These are phyloP conservation scores for Porites lobata DNA, from an alignment of 92 coral and sea anemone species.

Conservation along the genomic window DNA sequence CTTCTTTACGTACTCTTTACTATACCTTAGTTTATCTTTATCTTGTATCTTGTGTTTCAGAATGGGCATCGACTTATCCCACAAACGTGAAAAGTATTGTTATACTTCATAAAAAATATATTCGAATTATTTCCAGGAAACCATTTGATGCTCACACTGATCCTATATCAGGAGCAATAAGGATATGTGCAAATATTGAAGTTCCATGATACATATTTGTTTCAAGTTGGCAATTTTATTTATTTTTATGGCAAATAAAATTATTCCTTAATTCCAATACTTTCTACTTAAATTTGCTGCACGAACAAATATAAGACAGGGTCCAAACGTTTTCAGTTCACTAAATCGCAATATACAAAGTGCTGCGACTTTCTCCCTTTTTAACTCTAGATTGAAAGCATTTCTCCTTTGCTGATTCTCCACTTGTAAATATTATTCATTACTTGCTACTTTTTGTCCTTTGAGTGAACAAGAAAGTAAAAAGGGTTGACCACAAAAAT, in stretches of 20 bases:
- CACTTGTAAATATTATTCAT: not conserved
- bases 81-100: slow-evolving; percentile 6
- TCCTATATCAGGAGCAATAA: not conserved
- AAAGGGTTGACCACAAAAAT: no score
- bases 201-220: not conserved
- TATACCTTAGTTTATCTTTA: not conserved
- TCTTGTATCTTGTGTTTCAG: not conserved
- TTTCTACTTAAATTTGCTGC: no score
- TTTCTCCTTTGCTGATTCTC: no score
- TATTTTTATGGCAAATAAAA: not conserved
- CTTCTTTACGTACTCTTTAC: not conserved
- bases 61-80: not conserved
- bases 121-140: not conserved
- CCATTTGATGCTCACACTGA: slow-evolving; percentile 9
- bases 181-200: not conserved
- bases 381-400: not conserved
- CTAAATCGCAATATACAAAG: not conserved
- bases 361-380: not conserved
- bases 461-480: no score
- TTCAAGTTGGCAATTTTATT: not conserved
- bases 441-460: no score
- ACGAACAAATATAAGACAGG: not conserved
- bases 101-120: not conserved
- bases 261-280: not conserved
- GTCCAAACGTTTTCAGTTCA: not conserved